Evolutionary conservation across 2,888 invertebrate species (phyloP).

Genomic region (Drosophila infuscata): DNA sequence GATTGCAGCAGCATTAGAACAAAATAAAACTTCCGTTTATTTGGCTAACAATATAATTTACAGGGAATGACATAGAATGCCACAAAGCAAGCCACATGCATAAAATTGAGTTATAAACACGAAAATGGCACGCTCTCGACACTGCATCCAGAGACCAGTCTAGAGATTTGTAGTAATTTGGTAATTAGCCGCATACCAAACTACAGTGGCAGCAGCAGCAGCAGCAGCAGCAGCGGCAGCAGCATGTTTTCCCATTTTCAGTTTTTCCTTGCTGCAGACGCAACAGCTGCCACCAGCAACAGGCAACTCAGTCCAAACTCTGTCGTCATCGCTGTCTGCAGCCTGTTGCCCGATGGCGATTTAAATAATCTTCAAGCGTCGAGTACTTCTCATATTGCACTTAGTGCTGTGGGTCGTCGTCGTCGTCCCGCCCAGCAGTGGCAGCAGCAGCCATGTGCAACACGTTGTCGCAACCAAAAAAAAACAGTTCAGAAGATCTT

Average conservation of each 20-base stretch:
- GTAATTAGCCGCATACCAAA: conserved; percentile 60
- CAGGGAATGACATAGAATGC: conserved; percentile 19
- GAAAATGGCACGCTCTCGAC: conserved; percentile 35
- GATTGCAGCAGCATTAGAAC: conserved; percentile 19
- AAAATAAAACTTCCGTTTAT: conserved; percentile 46
- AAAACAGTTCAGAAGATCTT: conserved; percentile 60
- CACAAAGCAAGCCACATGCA: conserved; percentile 16
- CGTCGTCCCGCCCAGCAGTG: not conserved
- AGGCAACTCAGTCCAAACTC: not conserved
- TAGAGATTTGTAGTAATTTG: conserved; percentile 32
- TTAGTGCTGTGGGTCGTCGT: conserved; percentile 50
- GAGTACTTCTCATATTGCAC: conserved; percentile 79
- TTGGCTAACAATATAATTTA: conserved; percentile 15
- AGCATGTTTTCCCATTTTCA: not conserved
- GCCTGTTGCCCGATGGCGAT: conserved; percentile 43
- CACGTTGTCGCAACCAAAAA: conserved; percentile 75
- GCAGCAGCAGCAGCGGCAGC: conserved; percentile 12
- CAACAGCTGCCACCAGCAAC: conserved; percentile 49
- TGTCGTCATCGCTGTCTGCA: conserved; percentile 8
- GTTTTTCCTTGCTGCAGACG: conserved; percentile 10
- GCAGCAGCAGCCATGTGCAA: conserved; percentile 73
- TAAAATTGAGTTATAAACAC: conserved; percentile 58
- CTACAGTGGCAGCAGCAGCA: conserved; percentile 16
- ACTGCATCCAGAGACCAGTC: conserved; percentile 3
- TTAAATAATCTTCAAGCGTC: conserved; percentile 68